Base-by-base conservation (phyloP, 2,888 invertebrate species). In the Apeira syringaria region DNA sequence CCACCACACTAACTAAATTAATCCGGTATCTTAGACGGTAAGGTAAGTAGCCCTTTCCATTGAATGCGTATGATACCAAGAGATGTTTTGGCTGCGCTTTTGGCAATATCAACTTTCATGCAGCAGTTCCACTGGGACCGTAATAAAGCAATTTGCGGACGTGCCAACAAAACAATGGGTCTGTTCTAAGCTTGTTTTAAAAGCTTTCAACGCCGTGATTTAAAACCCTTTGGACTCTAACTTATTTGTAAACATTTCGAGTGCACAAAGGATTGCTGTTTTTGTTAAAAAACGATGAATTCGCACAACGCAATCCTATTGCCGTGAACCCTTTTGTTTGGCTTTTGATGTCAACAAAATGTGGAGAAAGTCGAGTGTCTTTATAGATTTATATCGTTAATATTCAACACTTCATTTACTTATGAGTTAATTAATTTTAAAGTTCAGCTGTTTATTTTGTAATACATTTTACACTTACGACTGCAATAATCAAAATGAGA, bases 101-200 rank as follows among this genome's bases (percentile, higher is more conserved):
- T 56, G 81, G 80, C 71, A 66, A 81, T 87, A 87, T 88, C 85
- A 72, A 71, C 72, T 84, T 87, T 81, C 81, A 74, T 64, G 62
- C 72, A 80, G 75, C 74, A 63, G 63, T 64, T 76, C 68, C 74
- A 74, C 67, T 68, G 56, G 66, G 68, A 66, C 60, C 57, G 84
- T 88, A 88, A 89, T 89, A 89, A 89, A 89, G 89, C 83, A 83
- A 89, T 89, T 88, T 85, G 84, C 77, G 74, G 76, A 65, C 74
- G 77, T 68, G 77, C 82, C 77, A 81, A 77, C 84, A 87, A 82
- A 87, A 89, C 89, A 89, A 89, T 84, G 75, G 77, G 55, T 64
- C 74, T 69, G 69, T 87, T 87, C 84, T 86, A 81, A 87, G 84
- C 77, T 79, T 84, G 80, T 84, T 88, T 88, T 81, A 80, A 86